Conservation (phyloP, 2,113 vertebrate species). For the Aplodontia rufa region DNA sequence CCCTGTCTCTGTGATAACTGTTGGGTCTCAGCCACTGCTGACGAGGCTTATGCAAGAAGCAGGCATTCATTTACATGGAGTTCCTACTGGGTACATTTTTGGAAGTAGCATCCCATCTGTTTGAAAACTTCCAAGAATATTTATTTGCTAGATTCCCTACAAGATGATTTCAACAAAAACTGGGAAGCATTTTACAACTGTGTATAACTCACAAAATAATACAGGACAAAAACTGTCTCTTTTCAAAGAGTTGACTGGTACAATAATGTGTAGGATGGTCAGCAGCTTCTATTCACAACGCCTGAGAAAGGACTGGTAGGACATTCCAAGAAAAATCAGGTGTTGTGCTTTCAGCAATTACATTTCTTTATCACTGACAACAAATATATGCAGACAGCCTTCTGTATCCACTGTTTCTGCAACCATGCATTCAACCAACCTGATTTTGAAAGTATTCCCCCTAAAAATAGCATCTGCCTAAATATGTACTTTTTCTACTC, state of each 20-base stretch:
- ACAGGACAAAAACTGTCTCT: not conserved
- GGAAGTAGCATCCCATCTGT: slow-evolving; percentile 32
- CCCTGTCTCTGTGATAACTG: not conserved
- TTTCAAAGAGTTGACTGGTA: not conserved
- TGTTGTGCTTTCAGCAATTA: not conserved
- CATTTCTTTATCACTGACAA: not conserved
- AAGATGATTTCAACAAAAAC: slow-evolving; percentile 3
- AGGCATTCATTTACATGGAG: not conserved
- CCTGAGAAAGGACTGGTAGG: not conserved
- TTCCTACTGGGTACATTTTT: not conserved
- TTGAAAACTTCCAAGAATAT: slow-evolving; percentile 50
- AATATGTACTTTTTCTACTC: not conserved
- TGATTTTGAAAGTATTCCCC: not conserved
- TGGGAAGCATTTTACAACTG: not conserved
- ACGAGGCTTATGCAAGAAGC: not conserved
- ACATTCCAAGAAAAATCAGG: not conserved
- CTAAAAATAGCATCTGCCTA: not conserved
- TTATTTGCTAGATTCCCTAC: slow-evolving; percentile 43
- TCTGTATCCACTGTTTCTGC: not conserved
- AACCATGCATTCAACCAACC: not conserved
- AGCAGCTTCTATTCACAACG: not conserved
- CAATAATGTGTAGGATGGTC: not conserved
- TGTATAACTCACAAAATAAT: not conserved
- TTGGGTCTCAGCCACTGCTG: not conserved
- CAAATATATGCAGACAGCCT: not conserved